Evolutionary conservation across 2,888 invertebrate species (phyloP).

Genomic region (Heliconius cydno): DNA sequence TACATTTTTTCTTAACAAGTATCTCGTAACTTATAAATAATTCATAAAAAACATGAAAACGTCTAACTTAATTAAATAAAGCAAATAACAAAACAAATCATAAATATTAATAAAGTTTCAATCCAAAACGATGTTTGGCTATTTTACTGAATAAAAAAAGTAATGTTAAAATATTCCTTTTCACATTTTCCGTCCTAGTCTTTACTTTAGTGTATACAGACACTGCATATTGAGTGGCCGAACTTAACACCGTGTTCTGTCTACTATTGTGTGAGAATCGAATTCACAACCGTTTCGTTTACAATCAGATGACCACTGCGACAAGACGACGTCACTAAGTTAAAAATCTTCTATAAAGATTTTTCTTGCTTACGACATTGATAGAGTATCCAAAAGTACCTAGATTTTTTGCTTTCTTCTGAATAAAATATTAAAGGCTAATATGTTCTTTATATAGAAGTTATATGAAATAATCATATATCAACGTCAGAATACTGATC

Average conservation of each 20-base stretch:
- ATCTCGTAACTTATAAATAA: background rate
- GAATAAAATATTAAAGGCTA: slow-evolving; percentile 6
- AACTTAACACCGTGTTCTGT: background rate
- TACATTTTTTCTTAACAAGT: background rate
- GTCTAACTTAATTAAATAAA: background rate
- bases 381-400: background rate
- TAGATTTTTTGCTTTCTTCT: slow-evolving; percentile 1
- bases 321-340: too few species aligned
- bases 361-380: background rate
- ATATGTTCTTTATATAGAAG: slow-evolving; percentile 2
- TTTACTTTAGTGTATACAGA: background rate
- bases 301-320: background rate
- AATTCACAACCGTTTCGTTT: background rate
- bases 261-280: background rate
- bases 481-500: slow-evolving; percentile 10
- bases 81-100: background rate
- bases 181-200: background rate
- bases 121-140: background rate
- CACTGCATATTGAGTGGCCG: background rate
- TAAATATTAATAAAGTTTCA: slow-evolving; percentile 4
- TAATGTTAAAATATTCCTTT: background rate
- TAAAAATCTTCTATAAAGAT: background rate
- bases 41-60: background rate
- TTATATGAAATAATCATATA: slow-evolving; percentile 16
- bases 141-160: too few species aligned